Conservation (phyloP, 2,797 vertebrate species). For the Coregonus sp. region DNA sequence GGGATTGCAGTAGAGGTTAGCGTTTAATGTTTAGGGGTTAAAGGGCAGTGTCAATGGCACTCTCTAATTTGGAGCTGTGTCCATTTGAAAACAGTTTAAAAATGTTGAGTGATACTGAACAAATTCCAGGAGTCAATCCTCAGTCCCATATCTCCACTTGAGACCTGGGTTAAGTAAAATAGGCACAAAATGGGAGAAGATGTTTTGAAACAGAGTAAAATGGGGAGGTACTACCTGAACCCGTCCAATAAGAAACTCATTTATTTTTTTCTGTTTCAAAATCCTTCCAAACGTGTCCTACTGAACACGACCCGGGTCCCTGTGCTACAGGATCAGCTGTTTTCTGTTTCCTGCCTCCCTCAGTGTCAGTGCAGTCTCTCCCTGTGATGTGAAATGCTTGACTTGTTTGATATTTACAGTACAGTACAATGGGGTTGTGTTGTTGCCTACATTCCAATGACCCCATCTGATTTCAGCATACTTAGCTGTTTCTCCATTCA, state of each 20-base stretch:
- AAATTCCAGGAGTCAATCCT: neutral
- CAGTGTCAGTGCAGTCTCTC: slow-evolving; percentile 39
- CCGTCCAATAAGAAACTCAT: neutral
- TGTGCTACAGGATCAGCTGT: slow-evolving; percentile 13
- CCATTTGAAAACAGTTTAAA: slow-evolving; percentile 3
- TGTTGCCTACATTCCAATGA: slow-evolving; percentile 65
- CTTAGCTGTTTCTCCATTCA: slow-evolving; percentile 28
- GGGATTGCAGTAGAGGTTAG: neutral
- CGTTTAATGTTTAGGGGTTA: neutral
- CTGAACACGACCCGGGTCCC: neutral
- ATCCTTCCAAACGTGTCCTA: neutral
- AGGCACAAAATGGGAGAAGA: neutral
- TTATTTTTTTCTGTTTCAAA: neutral
- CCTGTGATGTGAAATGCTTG: slow-evolving; percentile 53
- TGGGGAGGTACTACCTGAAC: neutral
- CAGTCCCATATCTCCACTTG: slow-evolving; percentile 8
- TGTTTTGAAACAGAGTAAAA: neutral
- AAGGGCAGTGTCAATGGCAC: neutral
- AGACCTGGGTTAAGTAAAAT: slow-evolving; percentile 29
- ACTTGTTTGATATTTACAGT: slow-evolving; percentile 54
- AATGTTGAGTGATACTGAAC: slow-evolving; percentile 19
- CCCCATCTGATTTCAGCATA: slow-evolving; percentile 37
- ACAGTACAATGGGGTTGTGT: slow-evolving; percentile 48
- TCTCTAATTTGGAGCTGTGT: neutral
- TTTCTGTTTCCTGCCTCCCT: slow-evolving; percentile 31